Conservation (phyloP, 2,888 invertebrate species). For the Atrina japonica region DNA sequence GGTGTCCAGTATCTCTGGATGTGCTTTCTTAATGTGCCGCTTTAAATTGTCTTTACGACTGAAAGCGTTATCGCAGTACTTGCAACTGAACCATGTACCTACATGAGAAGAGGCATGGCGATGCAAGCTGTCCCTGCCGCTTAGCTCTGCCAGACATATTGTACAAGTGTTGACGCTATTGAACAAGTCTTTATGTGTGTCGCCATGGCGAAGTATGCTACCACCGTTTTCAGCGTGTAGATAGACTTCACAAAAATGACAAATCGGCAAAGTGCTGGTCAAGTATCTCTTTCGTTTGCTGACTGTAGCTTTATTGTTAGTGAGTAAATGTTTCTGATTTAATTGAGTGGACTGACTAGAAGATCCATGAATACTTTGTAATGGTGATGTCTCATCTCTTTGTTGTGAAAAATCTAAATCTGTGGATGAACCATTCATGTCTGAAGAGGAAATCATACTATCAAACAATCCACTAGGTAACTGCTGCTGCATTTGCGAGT, state of each 20-base stretch:
- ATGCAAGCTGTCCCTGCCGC: constrained; percentile 30
- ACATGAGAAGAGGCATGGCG: constrained; percentile 30
- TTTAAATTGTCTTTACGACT: constrained; percentile 26
- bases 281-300: constrained; percentile 3
- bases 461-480: too few species aligned
- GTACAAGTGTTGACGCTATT: constrained; percentile 12
- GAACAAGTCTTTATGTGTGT: neutral
- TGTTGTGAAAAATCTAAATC: too few species aligned
- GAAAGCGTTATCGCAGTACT: constrained; percentile 16
- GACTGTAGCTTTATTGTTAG: too few species aligned
- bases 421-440: too few species aligned
- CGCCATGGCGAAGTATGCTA: constrained; percentile 14
- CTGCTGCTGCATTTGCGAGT: too few species aligned
- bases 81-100: constrained; percentile 19
- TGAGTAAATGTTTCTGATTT: neutral
- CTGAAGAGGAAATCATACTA: too few species aligned
- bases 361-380: neutral
- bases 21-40: constrained; percentile 21
- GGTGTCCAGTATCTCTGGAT: too few species aligned
- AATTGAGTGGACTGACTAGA: neutral
- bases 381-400: neutral
- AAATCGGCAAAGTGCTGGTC: constrained; percentile 11
- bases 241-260: constrained; percentile 19
- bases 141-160: constrained; percentile 21
- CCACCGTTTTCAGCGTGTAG: constrained; percentile 3